Evolutionary conservation across 2,888 invertebrate genomes (phyloP), one percentile per base, ranked within the genome.

Genomic region (Drosophila mettleri): DNA sequence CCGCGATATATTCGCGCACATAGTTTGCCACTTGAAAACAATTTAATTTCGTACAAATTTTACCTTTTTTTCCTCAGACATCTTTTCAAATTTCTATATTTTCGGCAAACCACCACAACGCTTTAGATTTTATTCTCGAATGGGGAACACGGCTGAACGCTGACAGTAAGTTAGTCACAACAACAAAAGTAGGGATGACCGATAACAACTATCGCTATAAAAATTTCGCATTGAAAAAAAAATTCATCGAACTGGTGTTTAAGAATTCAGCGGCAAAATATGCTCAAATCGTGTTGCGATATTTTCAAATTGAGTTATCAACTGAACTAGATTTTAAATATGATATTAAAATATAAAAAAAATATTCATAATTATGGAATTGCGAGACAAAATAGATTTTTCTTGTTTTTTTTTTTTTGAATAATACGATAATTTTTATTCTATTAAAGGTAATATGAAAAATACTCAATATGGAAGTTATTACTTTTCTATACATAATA

Each of bases 391-490:
- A n/a, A n/a, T n/a, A n/a, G n/a, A n/a, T n/a, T n/a, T n/a, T n/a
- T n/a, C n/a, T n/a, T n/a, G n/a, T n/a, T 14, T 33, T 22, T 20
- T 48, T 22, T 49, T 57, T 46, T 79, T 80, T 84, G 84, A 81
- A 84, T 80, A 75, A 83, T 81, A 84, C 81, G 84, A 84, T 81
- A 81, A 84, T 81, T 64, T 81, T 84, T 81, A 81, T 81, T 81
- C 80, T 81, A 81, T 84, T 81, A 81, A 81, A 81, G 76, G 78
- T 81, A 81, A 81, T 81, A 81, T 84, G 80, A 81, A 81, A 81
- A 81, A 81, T 81, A 81, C 81, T 81, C 81, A 81, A 76, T 81
- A 81, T 81, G 80, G 80, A 80, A 80, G 80, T 80, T 80, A 77
- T 77, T 83, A 78, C 69, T 59, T 71, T 74, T 67, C 61, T 66